phyloP scores from a whole-genome alignment of 2,888 invertebrate species.

The Erebia epiphron region DNA sequence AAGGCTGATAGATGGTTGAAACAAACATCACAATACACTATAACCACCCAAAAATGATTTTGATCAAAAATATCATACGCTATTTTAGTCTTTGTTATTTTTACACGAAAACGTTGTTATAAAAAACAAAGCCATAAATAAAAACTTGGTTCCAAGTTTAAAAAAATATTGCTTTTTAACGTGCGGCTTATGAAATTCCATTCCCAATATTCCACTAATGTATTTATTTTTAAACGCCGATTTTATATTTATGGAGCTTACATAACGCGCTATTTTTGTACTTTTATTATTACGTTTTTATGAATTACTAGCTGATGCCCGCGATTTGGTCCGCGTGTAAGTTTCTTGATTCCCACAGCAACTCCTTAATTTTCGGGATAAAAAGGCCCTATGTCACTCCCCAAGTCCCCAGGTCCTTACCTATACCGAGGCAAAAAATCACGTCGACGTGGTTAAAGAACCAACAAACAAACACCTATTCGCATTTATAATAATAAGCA shows the following conservation, averaged over 20 bases:
- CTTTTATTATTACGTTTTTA: neutral
- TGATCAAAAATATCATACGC: too few species aligned
- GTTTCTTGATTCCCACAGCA: too few species aligned
- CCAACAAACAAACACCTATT: too few species aligned
- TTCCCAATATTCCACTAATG: constrained; percentile 9
- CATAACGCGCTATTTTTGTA: neutral
- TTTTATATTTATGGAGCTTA: constrained; percentile 7
- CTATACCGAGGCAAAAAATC: too few species aligned
- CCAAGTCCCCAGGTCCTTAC: too few species aligned
- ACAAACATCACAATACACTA: too few species aligned
- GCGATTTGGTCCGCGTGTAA: neutral
- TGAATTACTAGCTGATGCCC: neutral
- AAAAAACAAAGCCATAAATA: neutral
- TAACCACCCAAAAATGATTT: too few species aligned
- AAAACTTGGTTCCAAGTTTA: neutral
- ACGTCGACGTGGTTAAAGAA: too few species aligned
- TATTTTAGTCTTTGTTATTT: neutral
- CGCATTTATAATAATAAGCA: too few species aligned
- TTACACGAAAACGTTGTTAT: neutral
- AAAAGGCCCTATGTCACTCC: too few species aligned
- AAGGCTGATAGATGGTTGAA: too few species aligned
- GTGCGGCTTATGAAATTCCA: constrained; percentile 7
- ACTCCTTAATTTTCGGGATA: too few species aligned
- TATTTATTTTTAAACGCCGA: constrained; percentile 15
- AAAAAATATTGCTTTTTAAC: neutral